Base-by-base conservation (phyloP, 2,888 invertebrate genomes). In the Chydorus sphaericus region DNA sequence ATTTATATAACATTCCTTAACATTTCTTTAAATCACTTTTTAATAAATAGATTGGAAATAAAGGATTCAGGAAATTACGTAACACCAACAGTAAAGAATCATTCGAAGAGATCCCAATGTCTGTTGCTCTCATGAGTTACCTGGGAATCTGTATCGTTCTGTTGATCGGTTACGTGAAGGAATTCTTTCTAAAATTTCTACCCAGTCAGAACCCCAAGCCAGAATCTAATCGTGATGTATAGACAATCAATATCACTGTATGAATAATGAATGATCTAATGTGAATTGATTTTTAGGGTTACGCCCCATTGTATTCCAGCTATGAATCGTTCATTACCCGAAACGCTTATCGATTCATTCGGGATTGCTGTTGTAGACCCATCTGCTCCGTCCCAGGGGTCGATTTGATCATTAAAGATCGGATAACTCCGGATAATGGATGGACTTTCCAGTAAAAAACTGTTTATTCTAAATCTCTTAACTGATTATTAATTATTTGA, bases 351-450 rank as follows among this genome's bases (percentile, higher is more conserved):
- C 79, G 93, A 62, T 78, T 96, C 64, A 82, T 97, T 60, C 77
- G 85, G 58, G 96, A 98, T 74, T 91, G 91, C 70, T 94, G 92
- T 87, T 92, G 93, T 74, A 80, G 88, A 61, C 94, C 96, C 55
- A 85, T 98, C 67, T 82, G 85, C 70, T 90, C 93, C 68, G 86
- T 92, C 60, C 96, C 98, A 48, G 93, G 90, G 30, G 86, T 86
- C 28, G 80, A 83, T 67, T 75, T 96, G 61, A 80, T 82, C 14
- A 74, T 96, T 51, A 84, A 89, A 70, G 88, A 94, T 68, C 79
- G 93, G 57, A 73, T 81, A 60, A 85, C 91, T 0, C 75, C 77
- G 51, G 96, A 97, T 71, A 80, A 85, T 69, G 88, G 92, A 61
- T 96, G 94, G 94, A 86, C 84, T 55, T 94, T 94, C 71, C 79